Conservation (phyloP, 2,797 vertebrate genomes). For the Podarcis siculus region DNA sequence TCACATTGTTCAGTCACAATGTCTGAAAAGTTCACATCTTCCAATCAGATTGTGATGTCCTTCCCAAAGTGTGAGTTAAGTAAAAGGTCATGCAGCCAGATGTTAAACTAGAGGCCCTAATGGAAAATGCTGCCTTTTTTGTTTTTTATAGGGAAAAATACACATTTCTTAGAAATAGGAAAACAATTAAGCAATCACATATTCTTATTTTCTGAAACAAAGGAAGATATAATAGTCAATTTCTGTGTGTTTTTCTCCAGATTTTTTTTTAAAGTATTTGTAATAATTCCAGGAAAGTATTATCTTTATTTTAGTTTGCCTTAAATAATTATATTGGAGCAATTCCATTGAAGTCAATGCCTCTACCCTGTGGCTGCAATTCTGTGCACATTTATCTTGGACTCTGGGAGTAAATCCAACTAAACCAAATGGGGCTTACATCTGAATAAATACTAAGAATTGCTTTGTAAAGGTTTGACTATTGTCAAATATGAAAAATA, state of each 20-base stretch:
- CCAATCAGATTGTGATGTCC: neutral
- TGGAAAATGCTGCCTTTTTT: neutral
- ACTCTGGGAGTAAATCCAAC: neutral
- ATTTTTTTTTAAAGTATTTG: too few species aligned
- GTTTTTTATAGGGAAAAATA: neutral
- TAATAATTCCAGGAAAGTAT: neutral
- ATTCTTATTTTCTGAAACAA: constrained; percentile 28
- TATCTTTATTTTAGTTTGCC: neutral
- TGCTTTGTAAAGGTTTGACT: neutral
- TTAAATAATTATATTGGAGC: neutral
- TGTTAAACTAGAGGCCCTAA: neutral
- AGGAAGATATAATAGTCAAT: neutral
- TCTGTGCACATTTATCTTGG: neutral
- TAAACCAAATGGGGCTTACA: neutral
- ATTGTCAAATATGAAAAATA: neutral
- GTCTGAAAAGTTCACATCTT: neutral
- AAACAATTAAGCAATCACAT: neutral
- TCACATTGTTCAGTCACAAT: neutral
- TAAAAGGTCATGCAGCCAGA: constrained; percentile 5
- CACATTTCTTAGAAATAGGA: neutral
- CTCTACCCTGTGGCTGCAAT: neutral
- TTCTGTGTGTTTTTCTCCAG: neutral
- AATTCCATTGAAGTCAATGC: neutral
- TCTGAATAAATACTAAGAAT: too few species aligned
- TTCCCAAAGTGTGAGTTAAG: neutral